These are phyloP conservation scores for Scaptomyza hsui DNA, from an alignment of 1,140 invertebrate species.

Conservation along the genomic window DNA sequence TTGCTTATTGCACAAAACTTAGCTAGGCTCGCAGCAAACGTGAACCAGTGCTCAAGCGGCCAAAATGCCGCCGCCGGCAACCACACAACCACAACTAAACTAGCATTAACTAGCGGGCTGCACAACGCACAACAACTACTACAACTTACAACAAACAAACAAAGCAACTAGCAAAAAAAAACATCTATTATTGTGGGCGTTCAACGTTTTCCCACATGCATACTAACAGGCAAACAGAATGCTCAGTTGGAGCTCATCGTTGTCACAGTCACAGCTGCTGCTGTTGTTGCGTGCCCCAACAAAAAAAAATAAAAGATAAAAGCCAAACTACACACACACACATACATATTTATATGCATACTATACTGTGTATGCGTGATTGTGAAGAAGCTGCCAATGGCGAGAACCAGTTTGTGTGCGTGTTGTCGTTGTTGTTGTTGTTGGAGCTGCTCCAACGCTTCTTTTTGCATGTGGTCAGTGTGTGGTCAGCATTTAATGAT, in stretches of 20 bases:
- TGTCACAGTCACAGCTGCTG: constrained; percentile 7
- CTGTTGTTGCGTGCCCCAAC: constrained; percentile 8
- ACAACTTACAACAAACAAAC: constrained; percentile 39
- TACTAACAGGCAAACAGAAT: constrained; percentile 75
- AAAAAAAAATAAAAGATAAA: constrained; percentile 41
- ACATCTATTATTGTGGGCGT: constrained; percentile 83
- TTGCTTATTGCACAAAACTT: constrained; percentile 82
- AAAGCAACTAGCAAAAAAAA: constrained; percentile 43
- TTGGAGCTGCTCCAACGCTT: constrained; percentile 48
- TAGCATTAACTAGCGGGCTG: constrained; percentile 51
- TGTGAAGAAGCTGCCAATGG: constrained; percentile 53
- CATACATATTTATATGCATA: constrained; percentile 13
- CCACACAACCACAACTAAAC: constrained; percentile 47
- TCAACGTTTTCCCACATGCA: constrained; percentile 83
- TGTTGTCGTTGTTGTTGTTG: constrained; percentile 26
- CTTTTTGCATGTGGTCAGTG: constrained; percentile 46
- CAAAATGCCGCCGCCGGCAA: constrained; percentile 20
- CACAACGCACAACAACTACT: constrained; percentile 24
- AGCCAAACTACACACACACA: constrained; percentile 26
- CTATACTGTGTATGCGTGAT: constrained; percentile 20
- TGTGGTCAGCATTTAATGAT: constrained; percentile 70
- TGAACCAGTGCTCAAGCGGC: constrained; percentile 1
- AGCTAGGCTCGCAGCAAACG: constrained; percentile 68
- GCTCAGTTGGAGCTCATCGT: constrained; percentile 22
- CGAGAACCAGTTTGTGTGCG: constrained; percentile 41